Evolutionary conservation across 2,888 invertebrate genomes (phyloP).

Genomic region (Anagyrus pseudococci): DNA sequence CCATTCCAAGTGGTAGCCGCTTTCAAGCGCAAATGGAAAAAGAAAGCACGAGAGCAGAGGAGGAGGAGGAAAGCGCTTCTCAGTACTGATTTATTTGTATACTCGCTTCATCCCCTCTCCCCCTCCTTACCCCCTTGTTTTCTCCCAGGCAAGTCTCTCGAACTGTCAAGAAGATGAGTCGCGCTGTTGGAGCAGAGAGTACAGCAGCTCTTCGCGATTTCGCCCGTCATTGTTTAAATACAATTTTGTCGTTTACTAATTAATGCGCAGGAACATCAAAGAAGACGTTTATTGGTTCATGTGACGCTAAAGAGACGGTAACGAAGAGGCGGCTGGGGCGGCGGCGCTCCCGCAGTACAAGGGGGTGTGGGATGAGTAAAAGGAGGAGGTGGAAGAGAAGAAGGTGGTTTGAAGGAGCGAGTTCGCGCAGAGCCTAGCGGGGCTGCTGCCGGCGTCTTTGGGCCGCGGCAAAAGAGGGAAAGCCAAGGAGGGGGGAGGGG

Average conservation of each 20-base stretch:
- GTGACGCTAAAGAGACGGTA: slow-evolving; percentile 64
- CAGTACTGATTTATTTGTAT: slow-evolving; percentile 49
- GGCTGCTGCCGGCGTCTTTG: not conserved
- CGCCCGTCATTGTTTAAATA: slow-evolving; percentile 66
- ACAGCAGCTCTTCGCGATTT: not conserved
- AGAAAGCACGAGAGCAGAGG: not conserved
- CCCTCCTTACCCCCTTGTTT: slow-evolving; percentile 3
- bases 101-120: slow-evolving; percentile 46
- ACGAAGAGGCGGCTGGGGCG: slow-evolving; percentile 58
- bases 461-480: not conserved
- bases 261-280: slow-evolving; percentile 66
- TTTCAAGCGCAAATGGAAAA: not conserved
- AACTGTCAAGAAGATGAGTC: not conserved
- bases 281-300: slow-evolving; percentile 66
- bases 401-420: slow-evolving; percentile 8
- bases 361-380: slow-evolving; percentile 34
- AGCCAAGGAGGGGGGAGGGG: not conserved
- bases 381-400: slow-evolving; percentile 29
- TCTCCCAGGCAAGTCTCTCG: not conserved
- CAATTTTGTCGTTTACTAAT: slow-evolving; percentile 71
- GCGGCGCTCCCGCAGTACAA: too few species aligned
- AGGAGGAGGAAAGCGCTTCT: not conserved
- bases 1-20: not conserved
- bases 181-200: too few species aligned
- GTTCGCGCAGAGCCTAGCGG: not conserved